Conservation (phyloP, 2,888 invertebrate species). For the Drosophila pseudotakahashii region DNA sequence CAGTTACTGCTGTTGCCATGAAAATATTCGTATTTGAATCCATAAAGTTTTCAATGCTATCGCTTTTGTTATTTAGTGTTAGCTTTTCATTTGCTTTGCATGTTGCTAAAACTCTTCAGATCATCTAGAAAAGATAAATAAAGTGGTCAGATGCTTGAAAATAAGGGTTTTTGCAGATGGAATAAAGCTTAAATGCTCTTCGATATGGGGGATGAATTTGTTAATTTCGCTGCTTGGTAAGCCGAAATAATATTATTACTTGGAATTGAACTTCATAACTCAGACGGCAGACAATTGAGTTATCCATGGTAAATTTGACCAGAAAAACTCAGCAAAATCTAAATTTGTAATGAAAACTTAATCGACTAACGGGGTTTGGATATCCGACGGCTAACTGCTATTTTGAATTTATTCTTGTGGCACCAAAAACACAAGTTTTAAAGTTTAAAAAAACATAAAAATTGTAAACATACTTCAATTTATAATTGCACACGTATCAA, state of each 20-base stretch:
- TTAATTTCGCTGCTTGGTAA: slow-evolving; percentile 75
- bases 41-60: too few species aligned
- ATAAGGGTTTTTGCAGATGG: slow-evolving; percentile 5
- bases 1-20: too few species aligned
- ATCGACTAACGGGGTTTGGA: slow-evolving; percentile 1
- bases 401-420: background rate
- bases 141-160: slow-evolving; percentile 14
- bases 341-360: slow-evolving; percentile 12
- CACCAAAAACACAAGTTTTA: too few species aligned
- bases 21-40: too few species aligned
- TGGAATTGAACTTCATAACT: slow-evolving; percentile 46
- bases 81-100: background rate
- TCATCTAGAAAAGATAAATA: background rate
- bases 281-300: slow-evolving; percentile 61
- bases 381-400: background rate
- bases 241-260: slow-evolving; percentile 80
- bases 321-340: slow-evolving; percentile 19
- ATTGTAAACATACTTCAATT: too few species aligned
- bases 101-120: background rate
- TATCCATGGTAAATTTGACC: slow-evolving; percentile 59
- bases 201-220: slow-evolving; percentile 55
- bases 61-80: background rate
- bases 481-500: too few species aligned
- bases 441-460: background rate
- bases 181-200: background rate